Percentiles rank a stretch among this genome's conserved stretches.
Conservation (phyloP, 2,888 invertebrate species). For the Glyphotaelius pellucidus region DNA sequence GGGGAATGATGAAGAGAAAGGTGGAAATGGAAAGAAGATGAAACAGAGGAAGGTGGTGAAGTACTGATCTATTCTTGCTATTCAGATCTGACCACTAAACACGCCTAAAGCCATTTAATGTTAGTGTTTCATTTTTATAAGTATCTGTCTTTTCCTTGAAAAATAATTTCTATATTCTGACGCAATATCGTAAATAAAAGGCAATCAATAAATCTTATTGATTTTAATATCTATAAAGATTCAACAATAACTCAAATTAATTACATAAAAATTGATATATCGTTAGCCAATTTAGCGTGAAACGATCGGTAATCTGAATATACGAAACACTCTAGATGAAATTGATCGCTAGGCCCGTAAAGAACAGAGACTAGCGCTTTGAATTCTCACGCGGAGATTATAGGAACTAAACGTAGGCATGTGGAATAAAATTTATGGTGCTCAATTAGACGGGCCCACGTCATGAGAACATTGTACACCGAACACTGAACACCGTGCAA, state of each 20-base stretch:
- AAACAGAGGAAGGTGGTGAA: too few species aligned
- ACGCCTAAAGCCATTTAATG: too few species aligned
- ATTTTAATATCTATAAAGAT: not conserved
- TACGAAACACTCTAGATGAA: slow-evolving; percentile 7
- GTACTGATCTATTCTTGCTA: too few species aligned
- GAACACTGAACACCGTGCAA: not conserved
- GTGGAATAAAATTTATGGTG: slow-evolving; percentile 47
- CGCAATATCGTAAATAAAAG: not conserved
- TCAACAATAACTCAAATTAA: not conserved
- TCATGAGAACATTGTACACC: slow-evolving; percentile 1
- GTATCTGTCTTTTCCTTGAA: not conserved
- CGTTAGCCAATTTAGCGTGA: not conserved
- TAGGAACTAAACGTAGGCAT: slow-evolving; percentile 4
- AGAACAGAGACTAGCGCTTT: slow-evolving; percentile 8
- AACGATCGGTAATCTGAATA: slow-evolving; percentile 2
- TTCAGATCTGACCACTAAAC: too few species aligned
- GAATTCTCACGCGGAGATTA: slow-evolving; percentile 44
- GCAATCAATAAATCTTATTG: not conserved
- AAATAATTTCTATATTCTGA: not conserved
- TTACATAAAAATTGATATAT: not conserved
- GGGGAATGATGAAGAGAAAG: too few species aligned
- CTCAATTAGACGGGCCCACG: slow-evolving; percentile 37
- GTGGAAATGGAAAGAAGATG: too few species aligned
- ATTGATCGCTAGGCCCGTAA: slow-evolving; percentile 24
- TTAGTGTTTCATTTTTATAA: not conserved